phyloP scores from a whole-genome alignment of 2,113 vertebrate species.

The Glaucomys volans region DNA sequence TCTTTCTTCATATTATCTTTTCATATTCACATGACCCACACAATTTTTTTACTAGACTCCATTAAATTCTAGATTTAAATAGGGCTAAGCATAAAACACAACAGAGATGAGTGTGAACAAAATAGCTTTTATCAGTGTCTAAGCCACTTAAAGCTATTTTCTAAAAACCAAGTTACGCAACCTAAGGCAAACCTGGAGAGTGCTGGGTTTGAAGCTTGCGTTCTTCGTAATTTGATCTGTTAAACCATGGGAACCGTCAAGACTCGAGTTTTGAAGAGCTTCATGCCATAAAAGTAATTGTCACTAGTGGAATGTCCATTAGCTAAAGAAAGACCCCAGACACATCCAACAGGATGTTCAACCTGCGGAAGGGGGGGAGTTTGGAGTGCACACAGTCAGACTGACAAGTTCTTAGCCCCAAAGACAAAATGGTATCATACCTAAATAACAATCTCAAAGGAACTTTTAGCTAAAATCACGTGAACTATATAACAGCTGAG shows the following conservation, averaged over 20 bases:
- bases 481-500: neutral
- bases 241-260: neutral
- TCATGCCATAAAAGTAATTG: neutral
- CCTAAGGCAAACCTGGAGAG: constrained; percentile 7
- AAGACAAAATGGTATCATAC: neutral
- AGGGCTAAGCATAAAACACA: constrained; percentile 62
- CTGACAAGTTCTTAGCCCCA: neutral
- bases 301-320: constrained; percentile 3
- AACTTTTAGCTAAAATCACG: neutral
- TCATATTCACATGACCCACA: constrained; percentile 43
- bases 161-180: constrained; percentile 7
- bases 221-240: constrained; percentile 2
- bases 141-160: constrained; percentile 46
- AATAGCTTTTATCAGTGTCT: constrained; percentile 5
- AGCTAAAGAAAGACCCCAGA: neutral
- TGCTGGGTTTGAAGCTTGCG: neutral
- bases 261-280: neutral
- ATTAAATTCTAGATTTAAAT: constrained; percentile 59
- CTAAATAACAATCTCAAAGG: constrained; percentile 15
- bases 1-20: constrained; percentile 23
- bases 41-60: constrained; percentile 47
- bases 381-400: neutral
- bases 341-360: neutral
- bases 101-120: constrained; percentile 12
- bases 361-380: neutral